phyloP scores from a whole-genome alignment of 2,113 vertebrate species.

The Pollimyrus isidori region DNA sequence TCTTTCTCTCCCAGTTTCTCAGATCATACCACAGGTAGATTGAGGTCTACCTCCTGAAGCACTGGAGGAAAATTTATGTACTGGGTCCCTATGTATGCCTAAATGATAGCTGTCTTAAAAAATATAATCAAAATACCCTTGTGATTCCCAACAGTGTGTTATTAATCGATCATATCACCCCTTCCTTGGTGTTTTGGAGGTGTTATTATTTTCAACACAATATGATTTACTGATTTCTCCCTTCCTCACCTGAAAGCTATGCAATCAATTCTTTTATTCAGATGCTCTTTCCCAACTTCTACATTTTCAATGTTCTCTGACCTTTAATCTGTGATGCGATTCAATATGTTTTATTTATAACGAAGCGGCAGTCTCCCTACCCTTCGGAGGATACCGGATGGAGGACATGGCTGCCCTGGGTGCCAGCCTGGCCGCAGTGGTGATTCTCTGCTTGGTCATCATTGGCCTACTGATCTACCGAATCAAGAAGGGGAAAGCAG shows the following conservation, averaged over 20 bases:
- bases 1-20: background rate
- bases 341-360: conserved; percentile 1
- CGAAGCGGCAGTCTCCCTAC: background rate
- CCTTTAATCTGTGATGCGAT: conserved; percentile 19
- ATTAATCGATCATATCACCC: background rate
- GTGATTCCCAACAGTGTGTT: background rate
- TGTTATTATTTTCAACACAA: background rate
- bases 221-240: background rate
- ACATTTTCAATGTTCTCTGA: background rate
- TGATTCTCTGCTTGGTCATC: conserved; percentile 56
- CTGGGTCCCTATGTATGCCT: background rate
- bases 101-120: background rate
- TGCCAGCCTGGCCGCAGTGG: conserved; percentile 54
- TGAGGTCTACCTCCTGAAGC: background rate
- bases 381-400: conserved; percentile 10
- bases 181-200: background rate
- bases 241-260: background rate
- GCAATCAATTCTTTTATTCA: background rate
- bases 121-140: background rate
- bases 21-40: conserved; percentile 8
- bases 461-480: conserved; percentile 51
- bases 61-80: background rate
- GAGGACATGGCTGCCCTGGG: conserved; percentile 67
- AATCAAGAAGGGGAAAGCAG: conserved; percentile 32
- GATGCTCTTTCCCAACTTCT: background rate